Evolutionary conservation across 2,888 invertebrate genomes (phyloP).

Genomic region (Yponomeuta cagnagella): DNA sequence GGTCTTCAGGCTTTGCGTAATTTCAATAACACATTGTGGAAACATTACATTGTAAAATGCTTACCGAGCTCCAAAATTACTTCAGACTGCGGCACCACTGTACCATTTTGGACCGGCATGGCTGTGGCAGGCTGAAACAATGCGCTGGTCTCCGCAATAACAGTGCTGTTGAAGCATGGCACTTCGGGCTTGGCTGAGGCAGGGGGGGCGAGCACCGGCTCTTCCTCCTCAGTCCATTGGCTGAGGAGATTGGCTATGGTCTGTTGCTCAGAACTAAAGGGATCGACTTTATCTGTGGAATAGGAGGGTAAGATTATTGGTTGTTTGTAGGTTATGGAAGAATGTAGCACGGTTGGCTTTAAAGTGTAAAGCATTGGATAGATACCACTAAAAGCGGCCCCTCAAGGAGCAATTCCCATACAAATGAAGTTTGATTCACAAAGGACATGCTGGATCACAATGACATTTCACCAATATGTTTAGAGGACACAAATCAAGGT

Average conservation of each 20-base stretch:
- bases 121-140: slow-evolving; percentile 59
- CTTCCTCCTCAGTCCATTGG: slow-evolving; percentile 69
- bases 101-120: slow-evolving; percentile 35
- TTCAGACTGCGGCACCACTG: slow-evolving; percentile 32
- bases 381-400: no score
- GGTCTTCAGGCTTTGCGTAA: no score
- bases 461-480: no score
- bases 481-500: no score
- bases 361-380: no score
- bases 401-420: no score
- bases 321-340: neutral
- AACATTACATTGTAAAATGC: neutral
- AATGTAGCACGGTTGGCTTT: neutral
- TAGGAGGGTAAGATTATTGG: neutral
- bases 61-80: slow-evolving; percentile 48
- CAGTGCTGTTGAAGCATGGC: slow-evolving; percentile 53
- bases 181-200: slow-evolving; percentile 34
- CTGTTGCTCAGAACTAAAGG: slow-evolving; percentile 57
- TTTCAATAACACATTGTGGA: no score
- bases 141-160: slow-evolving; percentile 59
- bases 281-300: slow-evolving; percentile 54
- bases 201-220: slow-evolving; percentile 37
- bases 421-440: no score
- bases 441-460: no score
- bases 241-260: slow-evolving; percentile 63